Evolutionary conservation across 2,113 vertebrate genomes (phyloP).

Genomic region (Cichladusa arquata): DNA sequence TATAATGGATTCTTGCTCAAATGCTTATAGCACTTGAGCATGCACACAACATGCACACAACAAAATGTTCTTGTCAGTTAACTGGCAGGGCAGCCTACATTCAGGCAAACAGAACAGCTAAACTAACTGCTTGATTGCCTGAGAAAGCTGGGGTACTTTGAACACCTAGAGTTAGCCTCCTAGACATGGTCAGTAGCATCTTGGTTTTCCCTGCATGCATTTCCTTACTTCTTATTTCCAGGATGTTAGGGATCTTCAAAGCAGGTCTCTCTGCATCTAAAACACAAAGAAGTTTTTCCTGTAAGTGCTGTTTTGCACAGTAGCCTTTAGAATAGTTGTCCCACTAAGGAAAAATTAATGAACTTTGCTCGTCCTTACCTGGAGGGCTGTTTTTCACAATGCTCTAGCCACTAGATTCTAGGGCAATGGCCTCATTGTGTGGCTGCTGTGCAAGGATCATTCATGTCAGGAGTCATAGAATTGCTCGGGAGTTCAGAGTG

Average conservation of each 20-base stretch:
- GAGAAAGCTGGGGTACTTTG: neutral
- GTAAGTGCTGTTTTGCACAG: neutral
- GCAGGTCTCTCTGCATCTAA: neutral
- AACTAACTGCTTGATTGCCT: neutral
- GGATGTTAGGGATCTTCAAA: neutral
- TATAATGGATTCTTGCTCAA: neutral
- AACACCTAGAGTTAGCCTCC: neutral
- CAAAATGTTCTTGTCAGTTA: neutral
- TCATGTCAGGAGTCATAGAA: neutral
- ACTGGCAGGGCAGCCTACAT: neutral
- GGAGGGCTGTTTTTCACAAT: neutral
- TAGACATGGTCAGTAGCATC: neutral
- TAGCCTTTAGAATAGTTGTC: neutral
- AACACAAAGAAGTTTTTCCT: neutral
- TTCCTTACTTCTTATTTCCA: neutral
- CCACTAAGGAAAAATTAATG: neutral
- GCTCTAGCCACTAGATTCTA: neutral
- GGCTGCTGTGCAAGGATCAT: neutral
- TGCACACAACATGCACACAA: fast-evolving
- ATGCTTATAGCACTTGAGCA: neutral
- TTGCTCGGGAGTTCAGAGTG: neutral
- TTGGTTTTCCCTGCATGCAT: neutral
- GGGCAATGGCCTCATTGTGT: neutral
- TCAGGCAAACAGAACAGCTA: neutral
- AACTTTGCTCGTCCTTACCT: neutral